Conservation (phyloP, 1,140 invertebrate species). For the Trachymyrmex septentrionalis region DNA sequence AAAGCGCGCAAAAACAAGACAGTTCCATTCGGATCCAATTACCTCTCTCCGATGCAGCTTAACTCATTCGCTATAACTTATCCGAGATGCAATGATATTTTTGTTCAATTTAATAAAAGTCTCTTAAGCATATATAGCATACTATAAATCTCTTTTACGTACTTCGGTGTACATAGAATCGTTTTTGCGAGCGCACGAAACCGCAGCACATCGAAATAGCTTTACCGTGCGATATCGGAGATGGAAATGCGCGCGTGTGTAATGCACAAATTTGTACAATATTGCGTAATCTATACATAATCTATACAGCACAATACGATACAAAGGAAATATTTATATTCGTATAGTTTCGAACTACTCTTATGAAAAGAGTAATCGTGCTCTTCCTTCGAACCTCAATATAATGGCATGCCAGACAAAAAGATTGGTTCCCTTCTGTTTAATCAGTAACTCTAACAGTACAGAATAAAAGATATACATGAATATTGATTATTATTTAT, state of each 20-base stretch:
- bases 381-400: not conserved
- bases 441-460: too few species aligned
- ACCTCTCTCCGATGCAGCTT: not conserved
- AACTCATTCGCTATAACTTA: slow-evolving; percentile 33
- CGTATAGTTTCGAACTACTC: slow-evolving; percentile 9
- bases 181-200: not conserved
- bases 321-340: slow-evolving; percentile 21
- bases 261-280: slow-evolving; percentile 22
- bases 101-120: slow-evolving; percentile 51
- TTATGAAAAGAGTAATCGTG: not conserved
- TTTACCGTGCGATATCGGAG: slow-evolving; percentile 15
- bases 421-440: too few species aligned
- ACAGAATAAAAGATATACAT: too few species aligned
- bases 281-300: slow-evolving; percentile 1
- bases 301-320: not conserved
- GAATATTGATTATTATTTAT: too few species aligned
- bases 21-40: slow-evolving; percentile 40
- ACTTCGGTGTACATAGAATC: not conserved
- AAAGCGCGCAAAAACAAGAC: slow-evolving; percentile 1
- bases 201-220: not conserved
- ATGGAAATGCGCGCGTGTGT: slow-evolving; percentile 6
- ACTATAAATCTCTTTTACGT: slow-evolving; percentile 39
- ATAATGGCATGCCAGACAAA: too few species aligned
- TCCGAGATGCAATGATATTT: slow-evolving; percentile 30
- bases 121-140: slow-evolving; percentile 35